Percentiles rank a stretch among this genome's conserved stretches.
Conservation (phyloP, 1,140 invertebrate species). For the Zeugodacus cucurbitae region DNA sequence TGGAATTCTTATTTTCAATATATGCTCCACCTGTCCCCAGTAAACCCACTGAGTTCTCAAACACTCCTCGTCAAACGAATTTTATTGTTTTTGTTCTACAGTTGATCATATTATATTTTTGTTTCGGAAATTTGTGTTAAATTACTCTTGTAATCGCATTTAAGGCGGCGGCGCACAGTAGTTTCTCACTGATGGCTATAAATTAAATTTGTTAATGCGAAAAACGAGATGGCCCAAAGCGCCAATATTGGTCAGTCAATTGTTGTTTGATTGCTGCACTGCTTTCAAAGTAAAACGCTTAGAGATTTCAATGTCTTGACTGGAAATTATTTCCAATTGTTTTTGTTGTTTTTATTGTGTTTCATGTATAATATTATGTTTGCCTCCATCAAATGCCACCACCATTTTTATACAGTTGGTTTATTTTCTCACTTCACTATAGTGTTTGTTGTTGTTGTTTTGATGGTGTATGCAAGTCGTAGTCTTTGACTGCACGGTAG, state of each 20-base stretch:
- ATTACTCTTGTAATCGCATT: conserved; percentile 29
- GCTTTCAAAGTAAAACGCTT: conserved; percentile 9
- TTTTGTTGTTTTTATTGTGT: background rate
- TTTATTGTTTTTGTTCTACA: background rate
- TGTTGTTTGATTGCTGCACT: background rate
- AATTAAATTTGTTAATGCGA: conserved; percentile 49
- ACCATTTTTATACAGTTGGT: background rate
- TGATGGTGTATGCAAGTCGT: background rate
- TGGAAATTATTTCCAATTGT: background rate
- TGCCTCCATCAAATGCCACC: background rate
- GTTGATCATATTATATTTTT: background rate
- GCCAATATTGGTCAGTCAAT: conserved; percentile 14
- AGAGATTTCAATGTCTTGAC: conserved; percentile 11
- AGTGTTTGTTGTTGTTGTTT: background rate
- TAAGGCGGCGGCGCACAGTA: conserved; percentile 40
- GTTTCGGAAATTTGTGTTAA: background rate
- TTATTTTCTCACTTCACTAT: background rate
- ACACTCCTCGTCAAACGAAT: no score
- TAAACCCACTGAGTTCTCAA: no score
- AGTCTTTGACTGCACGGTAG: background rate
- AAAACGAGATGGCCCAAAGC: conserved; percentile 58
- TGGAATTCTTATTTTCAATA: background rate
- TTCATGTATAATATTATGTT: no score
- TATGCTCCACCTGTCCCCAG: no score
- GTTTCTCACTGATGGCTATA: conserved; percentile 41